A percentile compares a stretch with the other conserved stretches of the same genome.
phyloP scores from a whole-genome alignment of 2,113 vertebrate genomes.

The Delphinapterus leucas region DNA sequence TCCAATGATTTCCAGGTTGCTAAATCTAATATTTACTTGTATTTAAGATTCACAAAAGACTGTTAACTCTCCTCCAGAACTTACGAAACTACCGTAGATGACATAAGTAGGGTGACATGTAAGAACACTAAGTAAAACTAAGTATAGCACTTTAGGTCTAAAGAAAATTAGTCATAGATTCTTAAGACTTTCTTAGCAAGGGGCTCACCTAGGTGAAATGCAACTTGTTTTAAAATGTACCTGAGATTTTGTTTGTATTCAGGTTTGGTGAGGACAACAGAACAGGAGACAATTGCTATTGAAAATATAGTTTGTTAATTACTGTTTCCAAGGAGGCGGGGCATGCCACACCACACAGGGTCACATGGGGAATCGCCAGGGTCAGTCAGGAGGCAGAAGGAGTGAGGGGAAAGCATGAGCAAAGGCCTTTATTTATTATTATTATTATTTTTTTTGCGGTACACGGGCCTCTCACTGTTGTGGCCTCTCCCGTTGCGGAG shows the following conservation, averaged over 20 bases:
- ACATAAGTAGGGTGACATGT: not conserved
- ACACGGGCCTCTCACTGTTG: no score
- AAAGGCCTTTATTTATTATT: not conserved
- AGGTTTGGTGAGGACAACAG: not conserved
- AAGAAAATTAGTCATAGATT: conserved; percentile 11
- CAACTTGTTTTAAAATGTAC: not conserved
- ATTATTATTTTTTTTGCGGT: not conserved
- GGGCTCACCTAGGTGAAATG: not conserved
- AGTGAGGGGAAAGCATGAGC: not conserved
- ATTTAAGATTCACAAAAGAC: not conserved
- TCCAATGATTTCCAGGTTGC: not conserved
- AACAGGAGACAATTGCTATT: not conserved
- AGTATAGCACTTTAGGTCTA: not conserved
- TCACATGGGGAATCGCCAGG: not conserved
- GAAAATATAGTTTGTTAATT: not conserved
- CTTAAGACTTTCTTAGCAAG: not conserved
- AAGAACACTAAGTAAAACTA: not conserved
- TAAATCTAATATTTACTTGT: not conserved
- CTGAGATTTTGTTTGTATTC: conserved; percentile 8
- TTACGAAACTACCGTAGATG: not conserved
- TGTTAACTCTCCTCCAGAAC: not conserved
- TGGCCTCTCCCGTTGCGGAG: no score
- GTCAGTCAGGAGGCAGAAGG: not conserved
- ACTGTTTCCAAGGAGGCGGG: not conserved
- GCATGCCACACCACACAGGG: not conserved